phyloP scores from a whole-genome alignment of 1,140 invertebrate species.

The Adoxophyes honmai region DNA sequence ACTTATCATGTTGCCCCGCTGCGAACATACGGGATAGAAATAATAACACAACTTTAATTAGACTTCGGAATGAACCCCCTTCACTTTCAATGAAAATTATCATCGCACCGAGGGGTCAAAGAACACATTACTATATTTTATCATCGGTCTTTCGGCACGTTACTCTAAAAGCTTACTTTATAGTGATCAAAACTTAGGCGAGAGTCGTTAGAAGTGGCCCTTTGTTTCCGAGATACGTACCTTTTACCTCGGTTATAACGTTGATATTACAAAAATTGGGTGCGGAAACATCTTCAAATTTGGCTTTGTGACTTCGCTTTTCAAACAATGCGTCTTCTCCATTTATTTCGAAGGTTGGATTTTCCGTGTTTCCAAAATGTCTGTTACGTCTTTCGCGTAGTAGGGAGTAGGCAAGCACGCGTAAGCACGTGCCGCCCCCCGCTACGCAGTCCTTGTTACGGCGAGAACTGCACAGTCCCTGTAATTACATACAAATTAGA shows the following conservation, averaged over 20 bases:
- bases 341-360: conserved; percentile 17
- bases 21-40: conserved; percentile 37
- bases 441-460: conserved; percentile 72
- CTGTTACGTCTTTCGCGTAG: conserved; percentile 25
- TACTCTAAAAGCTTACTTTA: conserved; percentile 49
- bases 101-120: conserved; percentile 60
- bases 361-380: conserved; percentile 21
- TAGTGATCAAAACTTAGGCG: conserved; percentile 46
- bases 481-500: conserved; percentile 78
- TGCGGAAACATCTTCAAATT: conserved; percentile 27
- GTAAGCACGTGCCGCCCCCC: conserved; percentile 72
- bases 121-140: conserved; percentile 62
- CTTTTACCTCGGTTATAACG: conserved; percentile 39
- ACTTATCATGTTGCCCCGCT: conserved; percentile 24
- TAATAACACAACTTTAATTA: conserved; percentile 68
- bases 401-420: conserved; percentile 37
- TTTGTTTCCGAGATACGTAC: conserved; percentile 35
- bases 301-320: conserved; percentile 27
- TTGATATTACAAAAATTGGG: conserved; percentile 41
- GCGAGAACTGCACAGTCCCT: conserved; percentile 65
- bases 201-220: conserved; percentile 19
- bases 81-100: conserved; percentile 67
- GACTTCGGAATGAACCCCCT: conserved; percentile 59
- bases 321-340: conserved; percentile 25
- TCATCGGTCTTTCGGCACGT: conserved; percentile 57